Evolutionary conservation across 2,113 vertebrate species (phyloP), one percentile per base, ranked within the genome.

Genomic region (Limanda limanda): DNA sequence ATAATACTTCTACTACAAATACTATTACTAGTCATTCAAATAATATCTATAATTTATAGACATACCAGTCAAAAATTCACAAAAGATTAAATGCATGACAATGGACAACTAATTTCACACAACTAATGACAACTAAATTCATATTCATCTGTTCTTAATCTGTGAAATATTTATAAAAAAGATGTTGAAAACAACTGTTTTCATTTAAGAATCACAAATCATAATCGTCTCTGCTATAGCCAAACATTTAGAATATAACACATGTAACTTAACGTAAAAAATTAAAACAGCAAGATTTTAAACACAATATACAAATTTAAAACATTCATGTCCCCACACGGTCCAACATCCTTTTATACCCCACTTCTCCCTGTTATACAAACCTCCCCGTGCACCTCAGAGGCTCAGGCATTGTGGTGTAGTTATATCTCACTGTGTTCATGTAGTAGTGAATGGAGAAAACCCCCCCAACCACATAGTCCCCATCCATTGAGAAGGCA

Each of bases 311-410:
- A 17, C 0, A 52, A 40, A n/a, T 21, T 11, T 31, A 31, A 60
- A 66, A 25, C 21, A 23, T n/a, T 54, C 42, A 75, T 51, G 35
- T 52, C 40, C 5, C 4, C 2, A 60, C 13, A 48, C 5, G 6
- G 47, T 18, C 3, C 20, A 45, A 40, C 25, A 73, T 55, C 17
- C 8, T 35, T 15, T 23, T 1, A 56, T 24, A 1, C n/a, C 9
- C 4, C 31, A 31, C 5, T 11, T 31, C 21, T 35, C n/a, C 18
- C 48, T 42, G 14, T 64, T 23, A 51, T 51, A 89, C 91, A 81
- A 25, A 95, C 94, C 93, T 93, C 55, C 91, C 91, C 71, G 57
- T 86, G 78, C 92, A 94, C 25, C 54, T 68, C 5, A 87, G 24
- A 14, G 87, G 58, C 52, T 87, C 81, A 74, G 94, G 93, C 54